phyloP scores from a whole-genome alignment of 2,797 vertebrate genomes.

The Huso huso region DNA sequence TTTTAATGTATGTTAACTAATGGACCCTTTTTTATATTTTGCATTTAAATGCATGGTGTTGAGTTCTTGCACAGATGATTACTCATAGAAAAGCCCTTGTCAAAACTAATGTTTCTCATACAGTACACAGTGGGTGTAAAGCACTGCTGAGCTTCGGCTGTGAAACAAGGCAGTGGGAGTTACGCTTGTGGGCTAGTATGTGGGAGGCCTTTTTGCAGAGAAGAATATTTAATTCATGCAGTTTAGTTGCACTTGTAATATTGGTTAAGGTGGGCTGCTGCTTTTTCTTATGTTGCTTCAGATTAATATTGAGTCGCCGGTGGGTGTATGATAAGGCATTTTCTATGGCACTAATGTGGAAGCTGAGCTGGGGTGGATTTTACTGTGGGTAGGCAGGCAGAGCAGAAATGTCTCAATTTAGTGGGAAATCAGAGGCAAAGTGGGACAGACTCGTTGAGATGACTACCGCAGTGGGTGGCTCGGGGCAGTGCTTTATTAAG shows the following conservation, averaged over 20 bases:
- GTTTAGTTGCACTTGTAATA: slow-evolving; percentile 4
- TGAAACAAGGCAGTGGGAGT: slow-evolving; percentile 16
- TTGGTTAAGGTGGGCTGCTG: not conserved
- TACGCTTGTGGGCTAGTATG: slow-evolving; percentile 7
- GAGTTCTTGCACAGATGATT: slow-evolving; percentile 39
- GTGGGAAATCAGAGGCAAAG: not conserved
- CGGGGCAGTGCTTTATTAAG: slow-evolving; percentile 21
- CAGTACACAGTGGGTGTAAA: slow-evolving; percentile 34
- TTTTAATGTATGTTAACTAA: too few species aligned
- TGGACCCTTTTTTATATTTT: too few species aligned
- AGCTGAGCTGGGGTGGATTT: not conserved
- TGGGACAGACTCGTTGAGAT: slow-evolving; percentile 26
- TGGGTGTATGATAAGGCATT: not conserved
- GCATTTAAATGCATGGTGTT: slow-evolving; percentile 32
- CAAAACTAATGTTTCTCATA: slow-evolving; percentile 41
- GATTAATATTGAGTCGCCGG: not conserved
- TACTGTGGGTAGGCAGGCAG: too few species aligned
- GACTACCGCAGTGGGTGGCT: slow-evolving; percentile 35
- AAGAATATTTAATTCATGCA: slow-evolving; percentile 1
- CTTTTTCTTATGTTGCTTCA: not conserved
- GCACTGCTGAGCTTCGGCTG: slow-evolving; percentile 24
- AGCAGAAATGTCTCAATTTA: too few species aligned
- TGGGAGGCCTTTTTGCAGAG: slow-evolving; percentile 14
- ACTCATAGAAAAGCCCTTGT: slow-evolving; percentile 43
- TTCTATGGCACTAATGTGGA: not conserved